Evolutionary conservation across 1,140 invertebrate genomes (phyloP).

Genomic region (Zaprionus nigranus): DNA sequence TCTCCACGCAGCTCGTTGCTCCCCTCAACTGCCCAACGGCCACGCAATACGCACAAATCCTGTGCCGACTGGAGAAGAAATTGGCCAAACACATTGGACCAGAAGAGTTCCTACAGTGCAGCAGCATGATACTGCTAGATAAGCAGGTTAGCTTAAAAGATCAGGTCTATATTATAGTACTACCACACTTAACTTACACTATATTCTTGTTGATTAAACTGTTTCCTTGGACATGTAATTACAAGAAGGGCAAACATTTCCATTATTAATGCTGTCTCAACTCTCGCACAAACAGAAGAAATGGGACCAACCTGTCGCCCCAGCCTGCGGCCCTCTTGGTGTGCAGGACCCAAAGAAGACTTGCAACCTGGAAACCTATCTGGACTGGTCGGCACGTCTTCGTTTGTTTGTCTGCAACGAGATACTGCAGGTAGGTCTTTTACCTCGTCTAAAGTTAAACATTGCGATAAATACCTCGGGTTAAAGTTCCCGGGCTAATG

Average conservation of each 20-base stretch:
- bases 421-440: slow-evolving; percentile 77
- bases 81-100: slow-evolving; percentile 84
- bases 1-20: slow-evolving; percentile 12
- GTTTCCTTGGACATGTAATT: slow-evolving; percentile 12
- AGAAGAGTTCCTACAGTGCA: slow-evolving; percentile 83
- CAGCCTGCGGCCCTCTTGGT: slow-evolving; percentile 75
- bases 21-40: slow-evolving; percentile 71
- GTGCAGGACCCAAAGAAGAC: slow-evolving; percentile 84
- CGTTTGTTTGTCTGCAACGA: slow-evolving; percentile 84
- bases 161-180: too few species aligned
- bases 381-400: slow-evolving; percentile 84
- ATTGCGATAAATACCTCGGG: background rate
- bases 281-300: slow-evolving; percentile 67
- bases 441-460: background rate
- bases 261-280: background rate
- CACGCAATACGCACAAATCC: slow-evolving; percentile 83
- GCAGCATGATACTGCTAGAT: slow-evolving; percentile 78
- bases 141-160: slow-evolving; percentile 67
- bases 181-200: background rate
- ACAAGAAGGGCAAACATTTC: background rate
- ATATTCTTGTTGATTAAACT: background rate
- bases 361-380: slow-evolving; percentile 84
- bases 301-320: slow-evolving; percentile 75
- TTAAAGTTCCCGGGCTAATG: slow-evolving; percentile 25
- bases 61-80: slow-evolving; percentile 82